phyloP scores from a whole-genome alignment of 2,797 vertebrate species.

The Esox lucius region DNA sequence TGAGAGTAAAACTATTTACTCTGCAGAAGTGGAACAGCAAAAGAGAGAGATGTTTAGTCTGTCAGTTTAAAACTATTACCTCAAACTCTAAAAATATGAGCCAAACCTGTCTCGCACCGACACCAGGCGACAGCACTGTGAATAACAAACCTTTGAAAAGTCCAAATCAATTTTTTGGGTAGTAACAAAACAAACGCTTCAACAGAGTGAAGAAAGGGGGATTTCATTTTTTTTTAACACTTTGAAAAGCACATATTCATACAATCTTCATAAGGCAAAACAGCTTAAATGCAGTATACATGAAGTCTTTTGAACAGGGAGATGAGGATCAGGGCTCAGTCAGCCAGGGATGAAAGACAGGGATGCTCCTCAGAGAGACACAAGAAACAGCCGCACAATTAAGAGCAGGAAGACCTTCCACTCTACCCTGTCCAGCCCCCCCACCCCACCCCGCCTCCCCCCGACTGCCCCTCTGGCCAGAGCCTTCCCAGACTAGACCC shows the following conservation, averaged over 20 bases:
- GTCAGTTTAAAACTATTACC: conserved; percentile 85
- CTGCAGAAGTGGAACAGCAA: conserved; percentile 74
- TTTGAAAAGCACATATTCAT: conserved; percentile 81
- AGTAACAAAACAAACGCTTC: conserved; percentile 76
- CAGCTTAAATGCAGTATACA: conserved; percentile 77
- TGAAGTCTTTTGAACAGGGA: conserved; percentile 69
- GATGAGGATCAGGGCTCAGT: conserved; percentile 47
- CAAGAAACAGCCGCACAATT: conserved; percentile 39
- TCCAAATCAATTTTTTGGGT: conserved; percentile 81
- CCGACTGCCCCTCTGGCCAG: conserved; percentile 37
- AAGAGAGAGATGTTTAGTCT: conserved; percentile 81
- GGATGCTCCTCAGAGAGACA: conserved; percentile 57
- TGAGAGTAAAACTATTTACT: conserved; percentile 73
- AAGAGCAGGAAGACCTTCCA: conserved; percentile 54
- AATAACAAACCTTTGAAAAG: conserved; percentile 84
- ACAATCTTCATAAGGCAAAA: conserved; percentile 80
- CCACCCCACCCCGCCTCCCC: conserved; percentile 13
- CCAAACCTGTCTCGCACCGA: conserved; percentile 76
- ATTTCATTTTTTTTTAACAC: conserved; percentile 67
- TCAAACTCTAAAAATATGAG: conserved; percentile 81
- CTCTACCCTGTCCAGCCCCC: conserved; percentile 28
- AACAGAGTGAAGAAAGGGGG: conserved; percentile 67
- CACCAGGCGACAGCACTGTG: conserved; percentile 75
- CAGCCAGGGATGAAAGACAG: conserved; percentile 51
- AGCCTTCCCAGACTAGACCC: conserved; percentile 71